Evolutionary conservation across 2,113 vertebrate genomes (phyloP), one percentile per base, ranked within the genome.

Genomic region (Dromaius novaehollandiae): DNA sequence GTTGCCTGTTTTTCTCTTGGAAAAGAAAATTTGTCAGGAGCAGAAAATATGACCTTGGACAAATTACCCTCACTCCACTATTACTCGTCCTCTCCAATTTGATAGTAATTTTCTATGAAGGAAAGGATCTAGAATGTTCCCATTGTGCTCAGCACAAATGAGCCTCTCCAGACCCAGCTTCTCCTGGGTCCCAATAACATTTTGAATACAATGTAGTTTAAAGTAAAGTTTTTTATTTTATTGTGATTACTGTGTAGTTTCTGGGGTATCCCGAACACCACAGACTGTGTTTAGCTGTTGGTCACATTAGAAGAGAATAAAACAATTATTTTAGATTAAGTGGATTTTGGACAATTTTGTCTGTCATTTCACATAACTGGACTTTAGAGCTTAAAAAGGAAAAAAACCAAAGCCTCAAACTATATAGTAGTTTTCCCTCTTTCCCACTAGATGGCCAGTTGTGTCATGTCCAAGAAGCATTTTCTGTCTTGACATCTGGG

Each of bases 371-470:
- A 12, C 10, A 63, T 86, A 53, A 21, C 17, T 50, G 30, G 34
- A 75, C 13, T 70, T 56, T 0, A 26, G 24, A 64, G 7, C 81
- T 89, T 79, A 9, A 68, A 70, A 73, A 13, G 24, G 12, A 5
- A 15, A 38, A 42, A 51, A 83, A 10, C 19, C 13, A 16, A 56
- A 32, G 44, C 19, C 44, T 86, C 28, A 48, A 44, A 38, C 25
- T 0, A 0, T 46, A 56, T 38, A 12, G 51, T 38, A 70, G 25
- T 97, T 34, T 94, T 81, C 48, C 42, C 60, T 78, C 44, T 80
- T 87, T 82, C 71, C 88, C 93, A 93, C 89, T 94, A 92, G 90
- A 89, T 89, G 94, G 89, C 91, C 70, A 46, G 0, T 79, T 48
- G 51, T 46, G 44, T 79, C 53, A 36, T 15, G 28, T 15, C 74